Evolutionary conservation across 2,797 vertebrate species (phyloP), one percentile per base, ranked within the genome.

Genomic region (Argya squamiceps): DNA sequence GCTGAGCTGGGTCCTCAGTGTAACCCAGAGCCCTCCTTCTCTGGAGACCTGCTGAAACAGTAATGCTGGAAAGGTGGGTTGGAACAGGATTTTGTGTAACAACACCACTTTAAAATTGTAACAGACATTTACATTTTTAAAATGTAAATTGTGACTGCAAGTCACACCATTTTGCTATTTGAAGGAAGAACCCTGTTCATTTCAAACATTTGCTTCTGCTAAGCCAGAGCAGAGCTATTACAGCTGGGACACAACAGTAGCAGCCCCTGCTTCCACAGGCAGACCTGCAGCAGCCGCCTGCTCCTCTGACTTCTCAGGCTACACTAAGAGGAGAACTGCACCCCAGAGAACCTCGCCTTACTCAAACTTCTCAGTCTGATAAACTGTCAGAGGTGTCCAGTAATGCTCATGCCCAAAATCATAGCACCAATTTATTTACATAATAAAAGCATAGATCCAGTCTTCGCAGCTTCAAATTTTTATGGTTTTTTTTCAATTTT

Each of bases 231-330:
- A 15, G 75, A 82, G 47, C 71, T 58, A 24, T 19, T 39, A 49
- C 0, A 75, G 43, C 22, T 5, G 2, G 29, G 34, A 29, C 44
- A 63, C 50, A 24, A 15, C 21, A 69, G 64, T 3, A 44, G 41
- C 21, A 4, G 50, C 19, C 30, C 9, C 39, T 10, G 44, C n/a
- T 53, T 43, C 36, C 0, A 2, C 22, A 69, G 36, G 62, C 75
- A 92, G 13, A 39, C 41, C 46, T 41, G 46, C 44, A 34, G 55
- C 26, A 44, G 58, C 29, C 0, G 0, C 53, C 24, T 0, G 0
- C 49, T 56, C 37, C 63, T 69, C 43, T 58, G 58, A 36, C 36
- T 63, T 50, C 47, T 18, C 47, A 34, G 30, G 14, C 29, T 53
- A 17, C 1, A 5, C 44, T 21, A 56, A 56, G 21, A 58, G 43